Evolutionary conservation across 2,888 invertebrate genomes (phyloP).

Genomic region (Drosophila atripex): DNA sequence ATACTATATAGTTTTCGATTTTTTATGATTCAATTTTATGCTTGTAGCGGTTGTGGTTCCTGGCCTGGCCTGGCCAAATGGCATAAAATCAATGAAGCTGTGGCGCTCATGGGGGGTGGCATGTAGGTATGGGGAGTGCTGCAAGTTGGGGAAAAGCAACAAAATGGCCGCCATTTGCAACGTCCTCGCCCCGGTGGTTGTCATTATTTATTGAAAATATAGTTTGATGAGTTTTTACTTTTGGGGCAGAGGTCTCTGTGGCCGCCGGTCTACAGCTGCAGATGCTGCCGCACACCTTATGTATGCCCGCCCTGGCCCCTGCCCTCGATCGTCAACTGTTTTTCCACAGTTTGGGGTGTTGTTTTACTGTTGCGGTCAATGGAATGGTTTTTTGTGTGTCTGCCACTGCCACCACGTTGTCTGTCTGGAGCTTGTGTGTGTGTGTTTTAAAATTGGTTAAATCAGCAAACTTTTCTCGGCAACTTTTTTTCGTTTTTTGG

Average conservation of each 20-base stretch:
- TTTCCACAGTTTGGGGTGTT: slow-evolving; percentile 24
- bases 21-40: slow-evolving; percentile 54
- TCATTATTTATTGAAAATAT: slow-evolving; percentile 79
- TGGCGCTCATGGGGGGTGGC: slow-evolving; percentile 6
- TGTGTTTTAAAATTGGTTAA: slow-evolving; percentile 64
- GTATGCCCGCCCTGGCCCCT: neutral
- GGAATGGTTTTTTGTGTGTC: slow-evolving; percentile 56
- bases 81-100: slow-evolving; percentile 75
- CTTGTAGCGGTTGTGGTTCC: slow-evolving; percentile 49
- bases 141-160: slow-evolving; percentile 1
- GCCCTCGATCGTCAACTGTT: neutral
- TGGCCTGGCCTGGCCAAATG: slow-evolving; percentile 47
- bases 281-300: slow-evolving; percentile 22
- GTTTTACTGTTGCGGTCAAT: slow-evolving; percentile 66
- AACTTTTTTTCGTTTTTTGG: slow-evolving; percentile 18
- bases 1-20: slow-evolving; percentile 26
- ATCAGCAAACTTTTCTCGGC: slow-evolving; percentile 60
- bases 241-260: slow-evolving; percentile 34
- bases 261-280: slow-evolving; percentile 41
- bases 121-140: slow-evolving; percentile 4
- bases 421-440: slow-evolving; percentile 37
- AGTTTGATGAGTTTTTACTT: slow-evolving; percentile 78
- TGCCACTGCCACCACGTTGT: slow-evolving; percentile 38
- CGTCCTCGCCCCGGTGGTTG: slow-evolving; percentile 44
- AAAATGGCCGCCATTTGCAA: slow-evolving; percentile 41